These are phyloP conservation scores for Intellagama lesueurii DNA, from an alignment of 2,797 vertebrate genomes.

Conservation along the genomic window DNA sequence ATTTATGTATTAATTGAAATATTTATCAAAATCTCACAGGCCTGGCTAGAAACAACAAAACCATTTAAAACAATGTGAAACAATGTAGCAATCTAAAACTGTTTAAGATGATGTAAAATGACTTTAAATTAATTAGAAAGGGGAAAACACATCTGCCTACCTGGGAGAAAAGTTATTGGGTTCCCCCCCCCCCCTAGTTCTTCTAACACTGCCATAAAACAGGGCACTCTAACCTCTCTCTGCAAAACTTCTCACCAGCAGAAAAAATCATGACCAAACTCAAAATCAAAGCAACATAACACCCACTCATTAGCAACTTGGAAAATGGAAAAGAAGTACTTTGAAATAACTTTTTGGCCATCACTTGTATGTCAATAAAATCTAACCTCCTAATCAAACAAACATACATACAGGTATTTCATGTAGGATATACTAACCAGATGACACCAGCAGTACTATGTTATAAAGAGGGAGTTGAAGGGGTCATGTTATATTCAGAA, in stretches of 20 bases:
- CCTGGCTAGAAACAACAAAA: too few relatives aligned
- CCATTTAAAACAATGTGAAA: too few relatives aligned
- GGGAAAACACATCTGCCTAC: not conserved
- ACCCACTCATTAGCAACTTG: not conserved
- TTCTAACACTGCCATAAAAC: not conserved
- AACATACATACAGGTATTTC: slow-evolving; percentile 5
- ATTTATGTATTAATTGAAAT: too few relatives aligned
- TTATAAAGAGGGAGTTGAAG: not conserved
- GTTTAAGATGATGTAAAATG: too few relatives aligned
- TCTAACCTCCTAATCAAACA: not conserved
- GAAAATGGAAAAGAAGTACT: not conserved
- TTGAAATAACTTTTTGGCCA: not conserved
- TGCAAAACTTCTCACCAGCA: not conserved
- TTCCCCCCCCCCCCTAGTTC: fast-evolving
- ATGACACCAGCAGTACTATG: not conserved
- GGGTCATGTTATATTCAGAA: not conserved
- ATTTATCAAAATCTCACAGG: too few relatives aligned
- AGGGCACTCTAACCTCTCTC: fast-evolving
- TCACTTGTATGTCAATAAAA: not conserved
- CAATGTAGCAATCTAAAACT: too few relatives aligned
- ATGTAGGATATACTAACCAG: not conserved
- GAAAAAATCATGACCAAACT: not conserved
- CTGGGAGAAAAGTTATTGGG: fast-evolving
- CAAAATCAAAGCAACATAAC: not conserved
- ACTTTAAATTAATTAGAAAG: not conserved